phyloP scores from a whole-genome alignment of 1,140 invertebrate genomes.

The Sweltsa coloradensis region DNA sequence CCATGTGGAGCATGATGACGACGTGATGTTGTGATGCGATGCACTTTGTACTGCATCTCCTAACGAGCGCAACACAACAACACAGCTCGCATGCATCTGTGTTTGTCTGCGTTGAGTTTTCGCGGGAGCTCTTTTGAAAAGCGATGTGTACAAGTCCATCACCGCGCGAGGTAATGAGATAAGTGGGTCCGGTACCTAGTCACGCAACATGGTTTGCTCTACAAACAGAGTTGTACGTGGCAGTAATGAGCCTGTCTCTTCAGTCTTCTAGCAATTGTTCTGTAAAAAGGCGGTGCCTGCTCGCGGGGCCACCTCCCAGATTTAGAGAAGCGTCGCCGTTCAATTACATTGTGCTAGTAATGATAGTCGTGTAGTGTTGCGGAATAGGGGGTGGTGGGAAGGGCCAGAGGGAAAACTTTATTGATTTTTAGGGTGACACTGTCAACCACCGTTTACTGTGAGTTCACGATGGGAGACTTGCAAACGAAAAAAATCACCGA shows the following conservation, averaged over 20 bases:
- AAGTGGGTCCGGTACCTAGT: too few species aligned
- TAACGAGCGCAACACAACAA: constrained; percentile 2
- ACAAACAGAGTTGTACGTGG: constrained; percentile 4
- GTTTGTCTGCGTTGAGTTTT: too few species aligned
- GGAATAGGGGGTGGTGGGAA: constrained; percentile 27
- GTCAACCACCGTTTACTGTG: constrained; percentile 36
- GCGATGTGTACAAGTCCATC: too few species aligned
- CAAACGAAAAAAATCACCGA: constrained; percentile 27
- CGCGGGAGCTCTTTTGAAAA: too few species aligned
- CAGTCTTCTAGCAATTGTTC: constrained; percentile 4
- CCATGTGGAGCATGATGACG: background rate
- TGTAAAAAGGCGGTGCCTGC: constrained; percentile 12
- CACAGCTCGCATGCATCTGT: background rate
- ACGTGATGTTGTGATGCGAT: background rate
- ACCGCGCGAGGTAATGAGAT: too few species aligned
- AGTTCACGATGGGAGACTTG: constrained; percentile 34
- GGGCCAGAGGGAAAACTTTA: constrained; percentile 39
- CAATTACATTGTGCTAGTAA: constrained; percentile 20
- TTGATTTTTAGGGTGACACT: constrained; percentile 55
- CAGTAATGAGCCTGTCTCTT: constrained; percentile 2
- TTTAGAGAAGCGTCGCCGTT: constrained; percentile 18
- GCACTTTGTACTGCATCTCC: background rate
- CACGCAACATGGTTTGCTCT: constrained; percentile 5
- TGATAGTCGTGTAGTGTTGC: constrained; percentile 20
- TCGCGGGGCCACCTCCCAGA: constrained; percentile 13